Evolutionary conservation across 2,888 invertebrate genomes (phyloP).

Genomic region (Smittia sp.): DNA sequence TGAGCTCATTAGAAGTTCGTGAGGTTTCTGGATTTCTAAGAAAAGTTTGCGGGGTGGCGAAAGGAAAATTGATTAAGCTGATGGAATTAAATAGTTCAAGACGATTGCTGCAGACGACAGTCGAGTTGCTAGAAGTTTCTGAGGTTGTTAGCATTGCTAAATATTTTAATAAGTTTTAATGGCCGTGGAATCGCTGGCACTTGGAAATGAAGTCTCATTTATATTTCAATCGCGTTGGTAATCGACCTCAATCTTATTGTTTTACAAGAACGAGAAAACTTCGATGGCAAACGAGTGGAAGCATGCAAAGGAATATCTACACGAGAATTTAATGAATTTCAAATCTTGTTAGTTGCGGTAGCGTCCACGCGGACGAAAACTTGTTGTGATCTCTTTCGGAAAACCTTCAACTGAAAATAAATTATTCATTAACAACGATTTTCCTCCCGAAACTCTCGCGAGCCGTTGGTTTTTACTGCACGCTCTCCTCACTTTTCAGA

Average conservation of each 20-base stretch:
- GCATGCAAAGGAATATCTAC: slow-evolving; percentile 56
- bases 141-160: no score
- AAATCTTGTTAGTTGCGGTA: background rate
- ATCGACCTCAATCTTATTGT: no score
- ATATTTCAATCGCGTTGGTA: slow-evolving; percentile 38
- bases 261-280: slow-evolving; percentile 47
- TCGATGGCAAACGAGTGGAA: slow-evolving; percentile 51
- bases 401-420: background rate
- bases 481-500: background rate
- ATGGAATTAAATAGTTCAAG: no score
- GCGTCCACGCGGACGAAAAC: background rate
- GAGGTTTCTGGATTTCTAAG: no score
- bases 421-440: slow-evolving; percentile 18
- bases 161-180: no score
- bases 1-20: no score
- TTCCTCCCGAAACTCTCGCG: background rate
- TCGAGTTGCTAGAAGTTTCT: no score
- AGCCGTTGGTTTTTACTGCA: slow-evolving; percentile 3
- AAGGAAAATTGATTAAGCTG: no score
- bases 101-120: no score
- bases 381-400: background rate
- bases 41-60: no score
- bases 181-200: no score
- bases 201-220: slow-evolving; percentile 39
- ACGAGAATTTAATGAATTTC: slow-evolving; percentile 46